Evolutionary conservation across 2,113 vertebrate species (phyloP), one percentile per base, ranked within the genome.

Genomic region (Lontra canadensis): DNA sequence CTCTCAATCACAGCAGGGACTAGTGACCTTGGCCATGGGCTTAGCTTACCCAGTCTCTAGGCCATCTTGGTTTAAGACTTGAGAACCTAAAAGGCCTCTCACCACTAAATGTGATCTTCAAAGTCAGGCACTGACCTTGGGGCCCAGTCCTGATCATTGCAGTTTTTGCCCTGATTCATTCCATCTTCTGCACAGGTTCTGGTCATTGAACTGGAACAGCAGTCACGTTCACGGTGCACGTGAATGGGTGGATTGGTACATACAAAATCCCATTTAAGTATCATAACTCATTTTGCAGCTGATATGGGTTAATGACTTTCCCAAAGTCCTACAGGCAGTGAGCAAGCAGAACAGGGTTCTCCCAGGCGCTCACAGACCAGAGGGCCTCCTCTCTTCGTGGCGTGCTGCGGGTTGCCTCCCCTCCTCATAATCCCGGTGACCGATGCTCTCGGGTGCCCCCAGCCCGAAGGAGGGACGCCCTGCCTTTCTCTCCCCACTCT

Each of bases 391-490:
- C 49, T n/a, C 14, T 34, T 65, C 44, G 6, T n/a, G 1, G 3
- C 55, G 6, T 1, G 10, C 2, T 0, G 4, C 23, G 29, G 78
- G 6, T 2, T 10, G 34, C 36, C 57, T 29, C 26, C 29, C 57
- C 1, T 21, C 0, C 18, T 1, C 52, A 6, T 8, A 12, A 34
- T 63, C 8, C 57, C 36, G 0, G 59, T 23, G n/a, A 31, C 69
- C 4, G 0, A 13, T 7, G 34, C 61, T 39, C 88, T 39, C 8
- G 0, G 42, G 36, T n/a, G 15, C 10, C 83, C 39, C 65, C 18
- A 8, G 1, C 10, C 74, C 34, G 7, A 13, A 42, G 79, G 63
- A 36, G 5, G 59, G 87, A 76, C 0, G 25, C 12, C 73, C 83
- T 6, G 3, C 57, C 34, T 49, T 90, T 69, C 80, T 94, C 65